Base-by-base conservation (phyloP, 2,113 vertebrate genomes). In the Sterrhoptilus dennistouni region DNA sequence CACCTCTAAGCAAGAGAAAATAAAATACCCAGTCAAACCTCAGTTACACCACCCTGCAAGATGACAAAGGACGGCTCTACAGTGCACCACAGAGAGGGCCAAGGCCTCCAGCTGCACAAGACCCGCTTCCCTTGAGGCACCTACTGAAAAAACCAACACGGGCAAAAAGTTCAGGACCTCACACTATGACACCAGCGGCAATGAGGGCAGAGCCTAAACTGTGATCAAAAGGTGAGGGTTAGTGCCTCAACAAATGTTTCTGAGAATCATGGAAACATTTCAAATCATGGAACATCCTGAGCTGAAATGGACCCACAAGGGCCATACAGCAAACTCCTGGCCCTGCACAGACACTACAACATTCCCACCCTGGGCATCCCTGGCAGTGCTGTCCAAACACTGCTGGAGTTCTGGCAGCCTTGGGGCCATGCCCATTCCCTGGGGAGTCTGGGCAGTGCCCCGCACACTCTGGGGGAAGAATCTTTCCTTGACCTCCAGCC, bases 171-270 rank as follows among this genome's bases (percentile, higher is more conserved):
- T 29, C 76, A 59, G 53, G 38, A 53, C 8, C 38, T 44, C 35
- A 19, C 0, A 2, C n/a, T 28, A 3, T 0, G 27, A 24, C 8
- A 47, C 6, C 1, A 2, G 4, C 2, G 2, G 22, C 6, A 8
- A 45, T 2, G 5, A 90, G 33, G 23, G 44, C 57, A 91, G 31
- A 15, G n/a, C 21, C 45, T 14, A 16, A 52, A 53, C 28, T 5
- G 28, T 0, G 2, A 42, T 24, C 20, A 50, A 71, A 14, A 6
- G 35, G 31, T 66, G 31, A 66, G 11, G 3, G 19, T 56, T 9
- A 35, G 50, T 27, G 24, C 18, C 54, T 60, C 72, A 45, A 25
- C 25, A 53, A 42, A 8, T 3, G 14, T 22, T 81, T 36, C 69
- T 36, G 49, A 47, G 9, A 69, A 54, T 12, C 40, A 31, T 14